Evolutionary conservation across 2,113 vertebrate genomes (phyloP).

Genomic region (Mirounga angustirostris): DNA sequence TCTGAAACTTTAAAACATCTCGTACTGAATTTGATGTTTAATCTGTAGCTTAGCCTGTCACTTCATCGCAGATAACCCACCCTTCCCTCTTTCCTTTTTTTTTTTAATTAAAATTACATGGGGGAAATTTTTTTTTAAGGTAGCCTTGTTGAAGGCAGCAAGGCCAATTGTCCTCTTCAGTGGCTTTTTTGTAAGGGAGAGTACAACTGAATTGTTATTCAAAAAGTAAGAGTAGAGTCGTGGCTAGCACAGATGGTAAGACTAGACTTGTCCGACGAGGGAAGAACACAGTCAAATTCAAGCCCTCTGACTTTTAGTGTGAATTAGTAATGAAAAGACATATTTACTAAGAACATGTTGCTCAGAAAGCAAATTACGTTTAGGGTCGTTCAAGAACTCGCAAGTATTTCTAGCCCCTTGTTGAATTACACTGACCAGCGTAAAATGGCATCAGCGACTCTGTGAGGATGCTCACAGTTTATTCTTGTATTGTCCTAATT

Average conservation of each 20-base stretch:
- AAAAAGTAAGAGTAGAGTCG: background rate
- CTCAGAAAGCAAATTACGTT: background rate
- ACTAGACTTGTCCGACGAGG: background rate
- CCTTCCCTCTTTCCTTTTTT: background rate
- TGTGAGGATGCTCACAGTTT: background rate
- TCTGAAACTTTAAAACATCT: conserved; percentile 61
- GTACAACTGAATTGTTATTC: background rate
- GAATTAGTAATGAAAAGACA: conserved; percentile 4
- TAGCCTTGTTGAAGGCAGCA: background rate
- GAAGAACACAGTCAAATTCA: background rate
- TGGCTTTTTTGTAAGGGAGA: conserved; percentile 35
- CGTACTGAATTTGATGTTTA: conserved; percentile 71
- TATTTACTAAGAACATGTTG: background rate
- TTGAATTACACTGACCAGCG: background rate
- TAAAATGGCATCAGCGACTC: background rate
- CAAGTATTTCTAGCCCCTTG: background rate
- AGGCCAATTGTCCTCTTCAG: background rate
- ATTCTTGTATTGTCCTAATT: background rate
- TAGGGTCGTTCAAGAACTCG: background rate
- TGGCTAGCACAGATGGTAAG: background rate
- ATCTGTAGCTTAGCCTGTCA: conserved; percentile 79
- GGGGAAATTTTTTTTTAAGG: background rate
- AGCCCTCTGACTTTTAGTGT: background rate
- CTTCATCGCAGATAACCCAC: conserved; percentile 87
- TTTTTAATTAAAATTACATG: background rate